A percentile compares a stretch with the other conserved stretches of the same genome.
Conservation (phyloP, 2,113 vertebrate genomes). For the Pundamilia nyererei region DNA sequence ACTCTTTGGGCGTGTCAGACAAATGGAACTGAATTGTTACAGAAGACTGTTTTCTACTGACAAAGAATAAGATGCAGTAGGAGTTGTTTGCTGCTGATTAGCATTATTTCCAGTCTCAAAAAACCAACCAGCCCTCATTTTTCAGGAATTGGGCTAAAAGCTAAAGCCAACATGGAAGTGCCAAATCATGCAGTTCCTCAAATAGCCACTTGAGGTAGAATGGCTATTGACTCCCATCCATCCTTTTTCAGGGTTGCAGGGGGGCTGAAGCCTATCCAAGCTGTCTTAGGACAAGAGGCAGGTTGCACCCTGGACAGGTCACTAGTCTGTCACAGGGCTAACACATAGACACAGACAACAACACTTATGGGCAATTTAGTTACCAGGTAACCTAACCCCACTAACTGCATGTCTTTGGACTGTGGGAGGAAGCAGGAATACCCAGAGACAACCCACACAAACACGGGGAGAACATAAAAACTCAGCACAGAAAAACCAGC, state of each 20-base stretch:
- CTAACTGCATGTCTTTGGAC: neutral
- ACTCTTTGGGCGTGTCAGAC: neutral
- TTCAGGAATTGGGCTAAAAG: neutral
- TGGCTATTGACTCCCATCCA: neutral
- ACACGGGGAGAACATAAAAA: neutral
- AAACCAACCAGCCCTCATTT: neutral
- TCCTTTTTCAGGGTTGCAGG: neutral
- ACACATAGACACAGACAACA: neutral
- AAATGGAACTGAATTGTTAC: neutral
- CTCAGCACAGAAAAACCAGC: rapidly evolving
- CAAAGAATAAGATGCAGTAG: neutral
- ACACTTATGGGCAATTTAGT: neutral
- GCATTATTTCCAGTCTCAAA: neutral
- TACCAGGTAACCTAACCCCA: neutral
- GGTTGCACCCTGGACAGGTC: neutral
- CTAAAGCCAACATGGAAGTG: neutral
- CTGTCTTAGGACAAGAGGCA: neutral
- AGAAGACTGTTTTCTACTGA: neutral
- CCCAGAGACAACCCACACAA: neutral
- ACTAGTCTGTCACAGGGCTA: neutral
- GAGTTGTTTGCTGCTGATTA: neutral
- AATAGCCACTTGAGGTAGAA: neutral
- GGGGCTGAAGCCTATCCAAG: rapidly evolving
- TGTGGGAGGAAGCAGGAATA: neutral
- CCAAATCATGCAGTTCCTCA: neutral